These are phyloP conservation scores for Drosophila nigromelanica DNA, from an alignment of 1,140 invertebrate species.

Conservation along the genomic window DNA sequence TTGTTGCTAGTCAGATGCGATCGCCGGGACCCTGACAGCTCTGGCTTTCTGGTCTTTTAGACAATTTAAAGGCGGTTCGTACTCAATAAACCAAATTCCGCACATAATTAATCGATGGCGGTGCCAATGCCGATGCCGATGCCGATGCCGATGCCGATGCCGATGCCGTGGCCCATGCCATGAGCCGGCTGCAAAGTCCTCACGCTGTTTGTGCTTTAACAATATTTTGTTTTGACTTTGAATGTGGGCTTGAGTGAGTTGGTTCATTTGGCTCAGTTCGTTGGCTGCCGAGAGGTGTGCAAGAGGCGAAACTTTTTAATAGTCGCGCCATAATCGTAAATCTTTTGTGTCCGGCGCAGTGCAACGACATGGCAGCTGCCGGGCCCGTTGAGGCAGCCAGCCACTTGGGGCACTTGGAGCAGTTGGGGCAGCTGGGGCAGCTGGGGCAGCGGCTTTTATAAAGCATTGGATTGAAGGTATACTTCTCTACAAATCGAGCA, in stretches of 20 bases:
- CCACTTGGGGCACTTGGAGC: conserved; percentile 23
- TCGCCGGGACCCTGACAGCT: conserved; percentile 63
- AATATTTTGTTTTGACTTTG: conserved; percentile 68
- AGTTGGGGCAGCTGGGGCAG: conserved; percentile 9
- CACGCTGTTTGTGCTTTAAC: conserved; percentile 38
- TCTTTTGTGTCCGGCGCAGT: conserved; percentile 81
- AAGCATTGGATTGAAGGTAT: conserved; percentile 34
- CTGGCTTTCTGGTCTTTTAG: conserved; percentile 74
- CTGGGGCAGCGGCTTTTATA: conserved; percentile 41
- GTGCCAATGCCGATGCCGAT: conserved; percentile 50
- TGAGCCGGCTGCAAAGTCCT: conserved; percentile 44
- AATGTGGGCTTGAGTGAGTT: conserved; percentile 71
- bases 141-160: conserved; percentile 14
- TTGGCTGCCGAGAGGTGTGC: conserved; percentile 50
- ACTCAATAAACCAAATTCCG: conserved; percentile 82
- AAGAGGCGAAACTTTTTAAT: conserved; percentile 82
- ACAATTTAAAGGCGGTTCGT: conserved; percentile 82
- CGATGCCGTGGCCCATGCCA: neutral
- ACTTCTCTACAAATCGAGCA: conserved; percentile 64
- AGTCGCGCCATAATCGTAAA: conserved; percentile 82
- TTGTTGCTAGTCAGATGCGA: conserved; percentile 4
- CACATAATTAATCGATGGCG: conserved; percentile 83
- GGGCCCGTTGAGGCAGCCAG: conserved; percentile 1
- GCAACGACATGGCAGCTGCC: conserved; percentile 72
- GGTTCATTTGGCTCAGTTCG: conserved; percentile 16